Percentiles rank a stretch among this genome's conserved stretches.
Evolutionary conservation across 2,113 vertebrate species (phyloP).

Genomic region (Serinus canaria): DNA sequence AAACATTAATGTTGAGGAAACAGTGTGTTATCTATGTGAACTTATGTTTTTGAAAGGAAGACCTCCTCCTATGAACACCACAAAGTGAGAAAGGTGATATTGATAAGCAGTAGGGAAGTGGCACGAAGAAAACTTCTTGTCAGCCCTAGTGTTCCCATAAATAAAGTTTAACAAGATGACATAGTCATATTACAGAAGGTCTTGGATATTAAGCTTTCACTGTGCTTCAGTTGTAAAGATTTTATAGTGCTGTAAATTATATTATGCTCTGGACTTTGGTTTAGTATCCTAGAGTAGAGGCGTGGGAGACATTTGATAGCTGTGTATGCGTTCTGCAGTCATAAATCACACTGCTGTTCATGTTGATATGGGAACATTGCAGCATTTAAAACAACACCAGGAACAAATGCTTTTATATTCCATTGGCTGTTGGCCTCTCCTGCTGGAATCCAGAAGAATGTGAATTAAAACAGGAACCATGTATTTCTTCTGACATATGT

Average conservation of each 20-base stretch:
- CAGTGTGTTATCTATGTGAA: constrained; percentile 5
- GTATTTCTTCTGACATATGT: not conserved
- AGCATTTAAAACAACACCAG: constrained; percentile 37
- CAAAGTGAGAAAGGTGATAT: constrained; percentile 54
- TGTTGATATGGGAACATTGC: constrained; percentile 31
- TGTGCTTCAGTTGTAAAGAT: constrained; percentile 74
- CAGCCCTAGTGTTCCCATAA: constrained; percentile 66
- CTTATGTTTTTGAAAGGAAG: constrained; percentile 22
- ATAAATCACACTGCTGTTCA: constrained; percentile 56
- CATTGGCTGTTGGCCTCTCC: not conserved
- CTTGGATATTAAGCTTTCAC: constrained; percentile 73
- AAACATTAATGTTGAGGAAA: not conserved
- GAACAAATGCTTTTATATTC: constrained; percentile 38
- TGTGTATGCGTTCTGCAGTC: constrained; percentile 38
- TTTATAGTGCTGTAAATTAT: constrained; percentile 83
- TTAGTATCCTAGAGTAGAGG: constrained; percentile 65
- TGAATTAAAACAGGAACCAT: not conserved
- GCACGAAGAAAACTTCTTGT: constrained; percentile 37
- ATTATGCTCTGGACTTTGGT: constrained; percentile 78
- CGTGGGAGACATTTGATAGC: constrained; percentile 54
- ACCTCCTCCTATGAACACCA: constrained; percentile 2
- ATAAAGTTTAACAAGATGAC: constrained; percentile 82
- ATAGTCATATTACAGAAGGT: constrained; percentile 73
- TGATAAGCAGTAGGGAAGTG: constrained; percentile 52
- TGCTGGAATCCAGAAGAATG: constrained; percentile 17